Evolutionary conservation across 2,888 invertebrate species (phyloP), one percentile per base, ranked within the genome.

Genomic region (Pyrgus malvae): DNA sequence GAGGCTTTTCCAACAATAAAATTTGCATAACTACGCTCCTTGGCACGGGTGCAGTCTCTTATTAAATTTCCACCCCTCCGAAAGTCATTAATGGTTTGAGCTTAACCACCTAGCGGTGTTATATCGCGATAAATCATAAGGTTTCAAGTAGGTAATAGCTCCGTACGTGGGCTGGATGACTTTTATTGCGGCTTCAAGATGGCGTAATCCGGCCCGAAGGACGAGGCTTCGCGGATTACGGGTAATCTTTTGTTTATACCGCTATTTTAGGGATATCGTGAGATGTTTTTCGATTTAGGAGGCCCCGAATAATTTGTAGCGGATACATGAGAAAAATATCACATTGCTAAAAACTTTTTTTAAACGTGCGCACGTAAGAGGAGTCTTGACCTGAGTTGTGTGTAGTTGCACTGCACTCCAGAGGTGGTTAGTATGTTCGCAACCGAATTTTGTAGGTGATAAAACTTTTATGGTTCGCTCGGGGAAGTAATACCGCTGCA

Each of bases 21-120:
- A 89, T 88, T 89, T 88, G 84, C 89, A 89, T 89, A 89, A 89
- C 85, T 86, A 86, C 88, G 84, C 80, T 80, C 77, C 81, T 76
- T 75, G 78, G 80, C 84, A 75, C 80, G 68, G 77, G 72, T 77
- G 76, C 78, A 69, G 79, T 80, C 80, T 86, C 88, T 89, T 89
- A 89, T 89, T 89, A 89, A 38, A 27, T n/a, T 6, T 51, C 56
- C 25, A 25, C 85, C 88, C 87, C 86, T 83, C 82, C 70, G 73
- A 77, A 83, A 84, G 81, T 89, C 89, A 89, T 89, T 89, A 89
- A 88, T 85, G 89, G 88, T 86, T 87, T 82, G 81, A 80, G 80
- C 81, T 85, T 81, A 85, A 86, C 88, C 87, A 86, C 83, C 83
- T 83, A 78, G 76, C 78, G 75, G 72, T 77, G 80, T 79, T 84